Evolutionary conservation across 1,140 invertebrate genomes (phyloP), one percentile per base, ranked within the genome.

Genomic region (Drosophila subobscura): DNA sequence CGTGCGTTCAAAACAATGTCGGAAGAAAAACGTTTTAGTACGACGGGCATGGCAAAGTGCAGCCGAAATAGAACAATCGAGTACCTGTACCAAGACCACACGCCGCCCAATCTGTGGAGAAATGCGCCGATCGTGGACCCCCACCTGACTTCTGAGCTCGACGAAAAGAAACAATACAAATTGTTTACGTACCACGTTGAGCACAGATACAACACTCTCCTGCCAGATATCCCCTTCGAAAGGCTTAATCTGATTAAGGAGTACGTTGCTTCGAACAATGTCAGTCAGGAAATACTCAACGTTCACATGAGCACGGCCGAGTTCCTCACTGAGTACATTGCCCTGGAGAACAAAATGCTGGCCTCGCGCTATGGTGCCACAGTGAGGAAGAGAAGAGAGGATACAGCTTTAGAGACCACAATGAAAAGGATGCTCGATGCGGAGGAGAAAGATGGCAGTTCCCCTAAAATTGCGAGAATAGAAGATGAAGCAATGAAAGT

Each of bases 121-220:
- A 49, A 88, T 52, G 75, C 85, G 1, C 51, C 66, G 2, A 83
- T 91, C 5, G 55, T 89, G 10, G 90, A 91, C 57, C 77, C 80
- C 0, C 71, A 74, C 3, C 90, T 91, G 64, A 73, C 89, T 2
- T 63, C 68, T n/a, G 89, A 91, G 1, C 33, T 40, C 10, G 90
- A 91, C 40, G 80, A 89, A 4, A 91, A 91, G 55, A 78, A 89
- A 29, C 89, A 91, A 37, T 91, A 91, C 42, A 88, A 90, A 47
- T 14, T 91, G n/a, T 91, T 85, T 23, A 81, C 89, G 2, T 88
- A 91, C 33, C 79, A 90, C 55, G 68, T 86, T 0, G 90, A 91
- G 64, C 90, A 90, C 44, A 72, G 90, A 22, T 91, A 91, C 22
- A 91, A 91, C 42, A 91, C 90, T 0, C 72, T 90, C 0, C 53